Percentiles rank a stretch among this genome's conserved stretches.
phyloP scores from a whole-genome alignment of 2,797 vertebrate genomes.

The Manis pentadactyla region DNA sequence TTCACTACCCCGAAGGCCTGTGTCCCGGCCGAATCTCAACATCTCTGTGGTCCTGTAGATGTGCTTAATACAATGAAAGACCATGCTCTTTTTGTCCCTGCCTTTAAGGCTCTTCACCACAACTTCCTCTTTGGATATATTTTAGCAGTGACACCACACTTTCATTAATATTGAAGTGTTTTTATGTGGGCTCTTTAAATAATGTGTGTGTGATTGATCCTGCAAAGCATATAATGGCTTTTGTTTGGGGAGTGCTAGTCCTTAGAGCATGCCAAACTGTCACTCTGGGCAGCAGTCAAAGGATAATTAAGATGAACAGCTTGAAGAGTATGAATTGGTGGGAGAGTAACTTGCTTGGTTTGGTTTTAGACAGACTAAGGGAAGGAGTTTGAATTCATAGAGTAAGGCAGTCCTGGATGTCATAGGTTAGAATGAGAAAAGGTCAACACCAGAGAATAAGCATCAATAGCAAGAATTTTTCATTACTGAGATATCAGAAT shows the following conservation, averaged over 20 bases:
- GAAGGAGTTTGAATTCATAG: neutral
- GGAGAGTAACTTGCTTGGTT: neutral
- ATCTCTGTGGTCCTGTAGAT: conserved; percentile 60
- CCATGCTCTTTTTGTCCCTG: conserved; percentile 49
- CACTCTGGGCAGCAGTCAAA: no score
- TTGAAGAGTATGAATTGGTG: neutral
- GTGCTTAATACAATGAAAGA: conserved; percentile 78
- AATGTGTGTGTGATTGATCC: neutral
- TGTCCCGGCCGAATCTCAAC: conserved; percentile 47
- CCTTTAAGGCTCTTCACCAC: conserved; percentile 75
- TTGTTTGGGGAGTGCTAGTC: neutral
- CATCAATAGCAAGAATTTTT: neutral
- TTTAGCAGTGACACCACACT: neutral
- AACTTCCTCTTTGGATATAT: conserved; percentile 42
- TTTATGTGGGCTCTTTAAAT: neutral
- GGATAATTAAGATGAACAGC: neutral
- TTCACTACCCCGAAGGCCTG: conserved; percentile 61
- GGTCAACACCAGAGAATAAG: neutral
- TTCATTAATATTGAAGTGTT: neutral
- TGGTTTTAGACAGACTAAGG: neutral
- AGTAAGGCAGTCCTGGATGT: neutral
- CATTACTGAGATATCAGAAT: neutral
- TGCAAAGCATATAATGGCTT: neutral
- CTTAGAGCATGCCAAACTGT: neutral
- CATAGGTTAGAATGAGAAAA: neutral